These are phyloP conservation scores for Gracilinanus agilis DNA, from an alignment of 2,113 vertebrate genomes.

Conservation along the genomic window DNA sequence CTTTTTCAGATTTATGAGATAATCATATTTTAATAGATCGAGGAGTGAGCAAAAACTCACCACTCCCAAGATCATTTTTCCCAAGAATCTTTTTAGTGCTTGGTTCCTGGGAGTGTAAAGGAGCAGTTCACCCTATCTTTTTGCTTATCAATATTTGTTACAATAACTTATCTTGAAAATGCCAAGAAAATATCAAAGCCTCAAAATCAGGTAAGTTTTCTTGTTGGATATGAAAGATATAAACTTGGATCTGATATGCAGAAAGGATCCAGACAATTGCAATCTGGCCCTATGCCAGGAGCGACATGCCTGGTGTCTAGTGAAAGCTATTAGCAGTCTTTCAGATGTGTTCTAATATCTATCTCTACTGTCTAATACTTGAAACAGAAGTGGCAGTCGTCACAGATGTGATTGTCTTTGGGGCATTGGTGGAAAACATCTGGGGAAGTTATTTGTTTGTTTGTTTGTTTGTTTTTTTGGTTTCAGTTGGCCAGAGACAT, in stretches of 20 bases:
- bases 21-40: constrained; percentile 35
- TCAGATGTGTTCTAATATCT: constrained; percentile 62
- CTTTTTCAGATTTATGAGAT: constrained; percentile 22
- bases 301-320: constrained; percentile 6
- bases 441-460: too few relatives aligned
- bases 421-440: constrained; percentile 1
- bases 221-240: constrained; percentile 22
- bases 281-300: constrained; percentile 49
- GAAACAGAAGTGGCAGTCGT: constrained; percentile 41
- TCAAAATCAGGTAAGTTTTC: constrained; percentile 40
- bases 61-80: constrained; percentile 8
- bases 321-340: constrained; percentile 60
- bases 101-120: constrained; percentile 3
- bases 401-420: constrained; percentile 6
- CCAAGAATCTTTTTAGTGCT: constrained; percentile 45
- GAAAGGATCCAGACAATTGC: constrained; percentile 37
- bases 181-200: constrained; percentile 53
- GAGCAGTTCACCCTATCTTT: constrained; percentile 27
- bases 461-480: not conserved
- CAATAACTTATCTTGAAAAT: constrained; percentile 49
- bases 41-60: constrained; percentile 28
- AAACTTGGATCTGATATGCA: not conserved
- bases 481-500: not conserved
- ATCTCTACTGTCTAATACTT: constrained; percentile 67
- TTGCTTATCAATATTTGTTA: constrained; percentile 34